Base-by-base conservation (phyloP, 2,113 vertebrate species). In the Ceratotherium simum region DNA sequence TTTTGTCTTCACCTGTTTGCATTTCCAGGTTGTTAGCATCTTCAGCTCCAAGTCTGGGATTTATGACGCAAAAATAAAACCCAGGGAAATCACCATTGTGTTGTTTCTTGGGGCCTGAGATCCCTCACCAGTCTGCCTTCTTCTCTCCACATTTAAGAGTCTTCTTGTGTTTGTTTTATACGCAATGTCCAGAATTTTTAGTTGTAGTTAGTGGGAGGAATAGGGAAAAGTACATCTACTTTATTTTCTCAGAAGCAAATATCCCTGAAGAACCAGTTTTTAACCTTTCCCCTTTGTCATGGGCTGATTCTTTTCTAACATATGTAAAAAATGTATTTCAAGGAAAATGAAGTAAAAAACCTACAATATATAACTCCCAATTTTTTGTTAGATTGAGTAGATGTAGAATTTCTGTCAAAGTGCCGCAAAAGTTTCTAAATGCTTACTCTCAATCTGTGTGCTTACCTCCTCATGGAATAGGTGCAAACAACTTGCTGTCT, bases 221-320 rank as follows among this genome's bases (percentile, higher is more conserved):
- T 83, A 73, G 20, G 20, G 67, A 69, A 82, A 85, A 92, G 67
- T 54, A n/a, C 39, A 85, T 80, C 54, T 64, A 56, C 20, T 91
- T 42, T 4, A 56, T 88, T 42, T 36, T 76, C 10, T 25, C 0
- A n/a, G 48, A 85, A 76, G 60, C 69, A 80, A 29, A 58, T 85
- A 54, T 72, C 33, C 42, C 27, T 21, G 10, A 62, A 36, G 81
- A 9, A 58, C n/a, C 36, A 51, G 39, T 92, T 89, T 69, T 84
- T 86, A 69, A 93, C 60, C 36, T 65, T 72, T 70, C 42, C 4
- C 23, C n/a, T 72, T 75, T 81, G 60, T 85, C 48, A n/a, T 75
- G 6, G 64, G 2, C 46, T 94, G 84, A 39, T 81, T 75, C 82
- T 97, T 92, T 95, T 58, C 60, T 89, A 89, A 82, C 48, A 54